These are phyloP conservation scores for Zosterops borbonicus DNA, from an alignment of 2,113 vertebrate species.

Conservation along the genomic window DNA sequence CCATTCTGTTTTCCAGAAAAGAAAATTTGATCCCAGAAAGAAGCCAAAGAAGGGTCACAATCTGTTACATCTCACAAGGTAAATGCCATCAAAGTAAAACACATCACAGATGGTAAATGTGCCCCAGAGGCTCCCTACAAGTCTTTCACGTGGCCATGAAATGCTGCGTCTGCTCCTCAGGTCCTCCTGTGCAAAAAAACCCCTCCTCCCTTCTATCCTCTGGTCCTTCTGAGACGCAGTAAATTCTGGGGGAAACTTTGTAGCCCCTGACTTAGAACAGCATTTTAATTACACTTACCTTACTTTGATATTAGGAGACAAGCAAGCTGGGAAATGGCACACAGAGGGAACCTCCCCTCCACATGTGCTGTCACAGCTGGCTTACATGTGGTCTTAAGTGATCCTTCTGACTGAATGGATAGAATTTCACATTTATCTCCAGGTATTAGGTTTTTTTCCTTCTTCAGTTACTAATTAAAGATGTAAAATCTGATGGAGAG, in stretches of 20 bases:
- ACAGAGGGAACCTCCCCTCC: not conserved
- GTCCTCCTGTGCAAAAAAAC: not conserved
- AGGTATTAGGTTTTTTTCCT: not conserved
- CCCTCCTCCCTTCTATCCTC: not conserved
- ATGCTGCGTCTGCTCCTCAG: not conserved
- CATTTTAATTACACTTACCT: not conserved
- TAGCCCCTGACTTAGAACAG: not conserved
- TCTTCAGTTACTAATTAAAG: not conserved
- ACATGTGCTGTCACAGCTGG: not conserved
- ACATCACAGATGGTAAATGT: not conserved
- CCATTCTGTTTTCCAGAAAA: constrained; percentile 1
- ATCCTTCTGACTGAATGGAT: not conserved
- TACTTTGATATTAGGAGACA: not conserved
- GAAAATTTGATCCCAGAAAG: not conserved
- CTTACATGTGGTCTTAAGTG: not conserved
- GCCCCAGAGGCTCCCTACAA: not conserved
- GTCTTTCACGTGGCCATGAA: not conserved
- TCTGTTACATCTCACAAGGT: not conserved
- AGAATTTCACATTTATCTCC: not conserved
- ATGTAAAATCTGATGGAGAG: not conserved
- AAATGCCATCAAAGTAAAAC: not conserved
- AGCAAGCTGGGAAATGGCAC: not conserved
- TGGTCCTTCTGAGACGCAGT: accelerated
- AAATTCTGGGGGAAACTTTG: not conserved
- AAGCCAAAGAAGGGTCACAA: not conserved